Evolutionary conservation across 2,113 vertebrate species (phyloP).

Genomic region (Furnarius figulus): DNA sequence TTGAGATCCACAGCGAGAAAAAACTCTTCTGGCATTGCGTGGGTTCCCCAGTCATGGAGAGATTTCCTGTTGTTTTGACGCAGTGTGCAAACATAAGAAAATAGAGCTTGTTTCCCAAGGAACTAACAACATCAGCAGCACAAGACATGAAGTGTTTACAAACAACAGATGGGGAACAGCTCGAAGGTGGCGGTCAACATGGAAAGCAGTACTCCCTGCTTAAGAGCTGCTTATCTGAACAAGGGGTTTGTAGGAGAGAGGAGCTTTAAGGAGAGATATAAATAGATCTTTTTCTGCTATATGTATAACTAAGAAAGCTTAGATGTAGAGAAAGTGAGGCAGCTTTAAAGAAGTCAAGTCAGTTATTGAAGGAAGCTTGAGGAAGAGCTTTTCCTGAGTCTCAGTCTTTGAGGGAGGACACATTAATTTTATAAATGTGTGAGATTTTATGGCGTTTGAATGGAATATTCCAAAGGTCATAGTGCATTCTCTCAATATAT

Average conservation of each 20-base stretch:
- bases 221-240: not conserved
- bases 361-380: not conserved
- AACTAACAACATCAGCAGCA: slow-evolving; percentile 33
- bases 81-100: slow-evolving; percentile 15
- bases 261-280: not conserved
- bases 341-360: not conserved
- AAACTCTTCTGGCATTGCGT: not conserved
- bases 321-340: not conserved
- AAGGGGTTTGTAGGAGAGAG: not conserved
- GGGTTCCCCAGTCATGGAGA: not conserved
- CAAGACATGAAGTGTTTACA: slow-evolving; percentile 33
- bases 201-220: not conserved
- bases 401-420: not conserved
- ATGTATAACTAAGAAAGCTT: not conserved
- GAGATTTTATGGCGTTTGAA: not conserved
- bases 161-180: slow-evolving; percentile 52
- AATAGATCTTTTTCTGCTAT: not conserved
- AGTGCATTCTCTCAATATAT: not conserved
- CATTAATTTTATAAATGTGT: not conserved
- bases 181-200: not conserved
- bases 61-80: slow-evolving; percentile 18
- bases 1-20: not conserved
- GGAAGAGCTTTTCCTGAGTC: not conserved
- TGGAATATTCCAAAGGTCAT: not conserved
- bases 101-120: not conserved